Conservation (phyloP, 2,888 invertebrate genomes). For the Calliphora vomitoria region DNA sequence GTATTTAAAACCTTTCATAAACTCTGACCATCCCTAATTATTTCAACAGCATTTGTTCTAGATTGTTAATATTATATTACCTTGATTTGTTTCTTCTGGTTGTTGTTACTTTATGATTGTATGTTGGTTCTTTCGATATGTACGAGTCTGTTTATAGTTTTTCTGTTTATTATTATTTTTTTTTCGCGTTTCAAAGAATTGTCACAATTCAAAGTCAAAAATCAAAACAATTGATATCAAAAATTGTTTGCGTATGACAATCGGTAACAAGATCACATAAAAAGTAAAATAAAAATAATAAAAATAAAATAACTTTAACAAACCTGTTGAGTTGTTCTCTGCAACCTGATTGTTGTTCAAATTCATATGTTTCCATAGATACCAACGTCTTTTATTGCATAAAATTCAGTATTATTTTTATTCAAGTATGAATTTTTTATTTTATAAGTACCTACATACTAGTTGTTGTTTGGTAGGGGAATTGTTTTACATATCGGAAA, state of each 20-base stretch:
- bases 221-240: conserved; percentile 77
- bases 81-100: conserved; percentile 60
- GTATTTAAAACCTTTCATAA: not conserved
- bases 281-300: conserved; percentile 27
- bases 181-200: conserved; percentile 80
- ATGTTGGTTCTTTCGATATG: not conserved
- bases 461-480: not conserved
- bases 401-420: conserved; percentile 33
- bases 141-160: conserved; percentile 19
- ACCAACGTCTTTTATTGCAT: conserved; percentile 35
- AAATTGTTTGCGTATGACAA: conserved; percentile 77
- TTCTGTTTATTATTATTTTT: conserved; percentile 47
- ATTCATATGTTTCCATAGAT: conserved; percentile 38
- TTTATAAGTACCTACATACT: no score
- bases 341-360: conserved; percentile 45
- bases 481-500: conserved; percentile 65
- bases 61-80: conserved; percentile 63
- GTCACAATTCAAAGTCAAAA: conserved; percentile 82
- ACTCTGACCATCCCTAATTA: conserved; percentile 41
- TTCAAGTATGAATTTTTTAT: not conserved
- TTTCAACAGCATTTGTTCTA: conserved; percentile 36
- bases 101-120: conserved; percentile 46
- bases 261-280: conserved; percentile 82
- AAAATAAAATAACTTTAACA: conserved; percentile 68
- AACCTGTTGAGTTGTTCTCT: conserved; percentile 56